Evolutionary conservation across 1,140 invertebrate genomes (phyloP).

Genomic region (Oryctes rhinoceros): DNA sequence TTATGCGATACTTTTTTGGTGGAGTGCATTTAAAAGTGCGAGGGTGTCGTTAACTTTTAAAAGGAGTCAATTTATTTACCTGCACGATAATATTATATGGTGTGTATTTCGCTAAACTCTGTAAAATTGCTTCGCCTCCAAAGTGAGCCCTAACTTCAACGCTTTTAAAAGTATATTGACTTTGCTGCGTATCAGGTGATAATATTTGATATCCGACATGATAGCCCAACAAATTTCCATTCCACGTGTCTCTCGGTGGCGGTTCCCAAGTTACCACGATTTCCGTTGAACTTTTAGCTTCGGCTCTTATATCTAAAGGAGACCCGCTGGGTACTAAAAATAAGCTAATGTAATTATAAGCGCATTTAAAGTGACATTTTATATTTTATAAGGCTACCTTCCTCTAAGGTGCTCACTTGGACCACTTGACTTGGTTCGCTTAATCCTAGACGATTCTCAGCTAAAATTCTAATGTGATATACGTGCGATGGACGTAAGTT

Average conservation of each 20-base stretch:
- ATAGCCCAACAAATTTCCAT: constrained; percentile 92
- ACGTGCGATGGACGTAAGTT: constrained; percentile 85
- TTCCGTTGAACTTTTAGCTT: constrained; percentile 88
- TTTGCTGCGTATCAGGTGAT: constrained; percentile 59
- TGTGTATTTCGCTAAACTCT: constrained; percentile 83
- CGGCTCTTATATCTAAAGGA: constrained; percentile 83
- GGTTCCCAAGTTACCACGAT: constrained; percentile 90
- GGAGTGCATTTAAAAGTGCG: neutral
- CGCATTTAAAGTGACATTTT: constrained; percentile 12
- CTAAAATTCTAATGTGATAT: constrained; percentile 90
- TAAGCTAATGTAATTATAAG: constrained; percentile 29
- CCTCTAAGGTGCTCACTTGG: constrained; percentile 82
- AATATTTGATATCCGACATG: constrained; percentile 89
- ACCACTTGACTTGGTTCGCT: constrained; percentile 87
- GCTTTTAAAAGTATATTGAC: constrained; percentile 74
- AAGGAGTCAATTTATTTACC: constrained; percentile 48
- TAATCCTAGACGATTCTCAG: constrained; percentile 86
- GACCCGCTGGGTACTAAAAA: constrained; percentile 83
- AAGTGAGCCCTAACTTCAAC: constrained; percentile 73
- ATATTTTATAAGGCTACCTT: constrained; percentile 62
- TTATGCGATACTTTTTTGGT: too few species aligned
- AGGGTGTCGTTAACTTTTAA: too few species aligned
- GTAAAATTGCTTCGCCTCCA: constrained; percentile 71
- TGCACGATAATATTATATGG: constrained; percentile 91
- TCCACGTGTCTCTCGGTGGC: constrained; percentile 85